A percentile compares a stretch with the other conserved stretches of the same genome.
Evolutionary conservation across 2,797 vertebrate species (phyloP).

Genomic region (Crenuchus spilurus): DNA sequence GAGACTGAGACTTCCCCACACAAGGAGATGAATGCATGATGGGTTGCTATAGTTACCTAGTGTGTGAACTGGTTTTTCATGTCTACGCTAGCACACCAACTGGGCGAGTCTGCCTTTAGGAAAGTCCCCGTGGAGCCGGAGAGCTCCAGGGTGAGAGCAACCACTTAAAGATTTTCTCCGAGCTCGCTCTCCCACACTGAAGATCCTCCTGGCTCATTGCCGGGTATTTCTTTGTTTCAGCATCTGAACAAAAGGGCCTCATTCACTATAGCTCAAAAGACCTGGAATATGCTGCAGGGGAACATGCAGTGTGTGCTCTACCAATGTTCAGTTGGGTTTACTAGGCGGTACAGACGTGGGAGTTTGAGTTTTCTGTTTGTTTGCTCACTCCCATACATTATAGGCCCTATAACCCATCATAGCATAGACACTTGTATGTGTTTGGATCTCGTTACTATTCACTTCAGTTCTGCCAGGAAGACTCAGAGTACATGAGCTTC

Average conservation of each 20-base stretch:
- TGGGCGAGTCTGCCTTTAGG: constrained; percentile 6
- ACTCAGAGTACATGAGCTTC: too few species aligned
- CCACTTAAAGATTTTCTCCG: neutral
- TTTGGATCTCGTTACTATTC: too few species aligned
- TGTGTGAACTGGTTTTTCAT: neutral
- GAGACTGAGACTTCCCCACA: neutral
- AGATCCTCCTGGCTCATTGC: neutral
- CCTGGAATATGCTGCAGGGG: neutral
- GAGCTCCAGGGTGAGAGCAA: neutral
- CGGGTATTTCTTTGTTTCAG: neutral
- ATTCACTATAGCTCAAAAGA: neutral
- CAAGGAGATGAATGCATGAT: neutral
- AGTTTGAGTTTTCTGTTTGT: neutral
- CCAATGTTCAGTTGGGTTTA: neutral
- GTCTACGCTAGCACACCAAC: neutral
- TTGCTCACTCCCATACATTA: neutral
- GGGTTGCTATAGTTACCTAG: constrained; percentile 9
- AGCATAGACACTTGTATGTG: too few species aligned
- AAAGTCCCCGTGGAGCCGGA: neutral
- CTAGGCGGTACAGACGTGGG: neutral
- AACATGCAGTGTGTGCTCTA: neutral
- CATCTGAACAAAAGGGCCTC: neutral
- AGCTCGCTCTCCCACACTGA: neutral
- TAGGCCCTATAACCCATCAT: neutral
- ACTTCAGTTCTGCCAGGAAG: too few species aligned